These are phyloP conservation scores for Ictalurus punctatus DNA, from an alignment of 2,113 vertebrate genomes.

Conservation along the genomic window DNA sequence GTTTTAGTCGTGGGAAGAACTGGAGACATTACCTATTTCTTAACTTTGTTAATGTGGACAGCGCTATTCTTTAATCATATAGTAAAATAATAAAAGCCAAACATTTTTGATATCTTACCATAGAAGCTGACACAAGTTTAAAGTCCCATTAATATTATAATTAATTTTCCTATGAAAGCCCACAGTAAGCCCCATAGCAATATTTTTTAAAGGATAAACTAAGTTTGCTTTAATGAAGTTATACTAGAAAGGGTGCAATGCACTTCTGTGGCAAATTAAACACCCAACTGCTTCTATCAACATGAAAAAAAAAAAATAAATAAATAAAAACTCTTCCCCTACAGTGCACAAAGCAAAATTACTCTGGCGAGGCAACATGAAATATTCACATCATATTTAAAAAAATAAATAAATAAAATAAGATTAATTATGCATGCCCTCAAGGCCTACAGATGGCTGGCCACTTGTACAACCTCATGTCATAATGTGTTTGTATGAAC, in stretches of 20 bases:
- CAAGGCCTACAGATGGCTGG: constrained; percentile 47
- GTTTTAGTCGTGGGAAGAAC: background rate
- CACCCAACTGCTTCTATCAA: background rate
- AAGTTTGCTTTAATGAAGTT: background rate
- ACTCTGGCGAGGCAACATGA: background rate
- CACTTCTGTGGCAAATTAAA: constrained; percentile 6
- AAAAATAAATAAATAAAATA: background rate
- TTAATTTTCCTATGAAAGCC: background rate
- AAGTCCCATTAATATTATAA: background rate
- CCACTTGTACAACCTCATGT: constrained; percentile 27
- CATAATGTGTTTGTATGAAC: background rate
- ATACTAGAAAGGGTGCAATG: background rate
- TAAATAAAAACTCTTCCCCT: background rate
- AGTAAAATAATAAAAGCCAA: background rate
- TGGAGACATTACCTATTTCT: background rate
- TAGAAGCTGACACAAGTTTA: background rate
- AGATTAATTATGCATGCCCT: background rate
- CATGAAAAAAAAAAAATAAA: no score
- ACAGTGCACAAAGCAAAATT: background rate
- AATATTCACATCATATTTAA: constrained; percentile 25
- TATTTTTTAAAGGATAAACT: background rate
- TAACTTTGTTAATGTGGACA: background rate
- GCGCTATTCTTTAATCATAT: background rate
- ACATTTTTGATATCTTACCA: background rate
- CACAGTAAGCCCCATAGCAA: background rate